These are phyloP conservation scores for Potamilus streckersoni DNA, from an alignment of 1,140 invertebrate genomes.

Conservation along the genomic window DNA sequence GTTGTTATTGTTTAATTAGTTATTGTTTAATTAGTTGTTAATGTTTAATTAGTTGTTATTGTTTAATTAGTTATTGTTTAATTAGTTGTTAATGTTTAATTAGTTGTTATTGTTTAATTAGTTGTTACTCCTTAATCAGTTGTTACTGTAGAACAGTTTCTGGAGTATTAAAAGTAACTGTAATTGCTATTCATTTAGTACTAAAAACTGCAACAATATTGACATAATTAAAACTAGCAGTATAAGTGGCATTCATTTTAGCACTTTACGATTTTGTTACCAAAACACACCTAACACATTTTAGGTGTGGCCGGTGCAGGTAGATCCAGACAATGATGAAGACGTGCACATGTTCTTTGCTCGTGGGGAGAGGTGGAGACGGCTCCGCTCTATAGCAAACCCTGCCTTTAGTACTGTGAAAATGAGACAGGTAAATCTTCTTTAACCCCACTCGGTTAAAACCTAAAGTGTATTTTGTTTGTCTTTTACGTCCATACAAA, in stretches of 20 bases:
- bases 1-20: constrained; percentile 3
- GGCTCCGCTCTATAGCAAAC: constrained; percentile 71
- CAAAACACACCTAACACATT: neutral
- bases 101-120: constrained; percentile 4
- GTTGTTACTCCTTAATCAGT: neutral
- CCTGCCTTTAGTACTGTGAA: constrained; percentile 74
- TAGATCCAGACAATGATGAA: constrained; percentile 61
- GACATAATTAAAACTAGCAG: neutral
- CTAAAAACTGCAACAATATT: neutral
- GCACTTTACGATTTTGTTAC: neutral
- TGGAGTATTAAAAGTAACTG: constrained; percentile 4
- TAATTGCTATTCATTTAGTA: neutral
- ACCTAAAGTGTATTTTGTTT: neutral
- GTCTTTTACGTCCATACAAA: constrained; percentile 6
- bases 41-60: neutral
- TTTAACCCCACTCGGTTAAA: neutral
- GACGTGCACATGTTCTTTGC: constrained; percentile 64
- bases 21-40: neutral
- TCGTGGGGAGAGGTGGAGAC: constrained; percentile 70
- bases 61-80: neutral
- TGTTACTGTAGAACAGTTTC: neutral
- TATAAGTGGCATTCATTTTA: neutral
- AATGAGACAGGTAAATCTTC: constrained; percentile 70
- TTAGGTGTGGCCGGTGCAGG: constrained; percentile 63
- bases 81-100: too few relatives aligned